Evolutionary conservation across 2,113 vertebrate genomes (phyloP).

Genomic region (Oreochromis aureus): DNA sequence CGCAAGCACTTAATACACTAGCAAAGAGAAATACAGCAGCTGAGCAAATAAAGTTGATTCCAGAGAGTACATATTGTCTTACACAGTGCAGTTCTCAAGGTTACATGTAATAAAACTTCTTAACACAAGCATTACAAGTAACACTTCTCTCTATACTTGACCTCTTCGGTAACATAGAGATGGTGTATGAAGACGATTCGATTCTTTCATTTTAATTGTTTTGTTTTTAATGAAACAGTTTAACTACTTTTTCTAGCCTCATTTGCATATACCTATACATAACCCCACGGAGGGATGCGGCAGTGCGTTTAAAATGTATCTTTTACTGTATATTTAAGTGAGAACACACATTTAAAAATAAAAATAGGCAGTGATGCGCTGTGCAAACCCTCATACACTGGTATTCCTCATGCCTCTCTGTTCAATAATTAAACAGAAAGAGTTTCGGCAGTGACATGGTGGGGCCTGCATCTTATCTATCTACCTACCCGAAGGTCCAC

Average conservation of each 20-base stretch:
- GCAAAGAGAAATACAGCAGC: not conserved
- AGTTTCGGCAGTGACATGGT: slow-evolving; percentile 29
- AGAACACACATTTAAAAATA: not conserved
- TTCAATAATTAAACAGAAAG: slow-evolving; percentile 64
- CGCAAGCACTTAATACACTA: not conserved
- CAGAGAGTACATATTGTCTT: not conserved
- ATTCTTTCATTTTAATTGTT: not conserved
- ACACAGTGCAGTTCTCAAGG: not conserved
- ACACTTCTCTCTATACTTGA: not conserved
- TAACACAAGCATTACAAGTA: not conserved
- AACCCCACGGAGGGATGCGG: not conserved
- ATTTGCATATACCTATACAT: not conserved
- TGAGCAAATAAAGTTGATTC: slow-evolving; percentile 1
- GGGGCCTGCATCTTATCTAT: slow-evolving; percentile 3
- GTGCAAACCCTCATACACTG: not conserved
- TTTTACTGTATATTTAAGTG: not conserved
- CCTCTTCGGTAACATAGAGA: not conserved
- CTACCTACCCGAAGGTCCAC: slow-evolving; percentile 2
- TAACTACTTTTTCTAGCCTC: not conserved
- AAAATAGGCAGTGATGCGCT: not conserved
- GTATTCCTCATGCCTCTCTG: not conserved
- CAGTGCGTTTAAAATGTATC: not conserved
- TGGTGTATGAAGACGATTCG: not conserved
- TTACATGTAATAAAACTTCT: slow-evolving; percentile 2
- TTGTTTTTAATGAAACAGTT: not conserved